phyloP scores from a whole-genome alignment of 2,888 invertebrate species.

The Cetonia aurata region DNA sequence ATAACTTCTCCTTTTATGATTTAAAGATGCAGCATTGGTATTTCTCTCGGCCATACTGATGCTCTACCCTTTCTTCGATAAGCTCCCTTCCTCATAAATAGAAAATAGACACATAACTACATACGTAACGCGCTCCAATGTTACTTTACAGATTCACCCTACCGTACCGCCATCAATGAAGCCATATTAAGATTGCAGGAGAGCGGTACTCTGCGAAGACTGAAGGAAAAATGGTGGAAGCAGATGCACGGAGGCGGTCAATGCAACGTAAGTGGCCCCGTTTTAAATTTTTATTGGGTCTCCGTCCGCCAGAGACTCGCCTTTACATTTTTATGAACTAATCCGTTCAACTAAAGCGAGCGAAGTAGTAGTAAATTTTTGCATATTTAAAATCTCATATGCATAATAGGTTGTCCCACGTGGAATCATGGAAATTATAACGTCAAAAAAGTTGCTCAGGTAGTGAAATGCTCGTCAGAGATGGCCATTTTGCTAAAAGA shows the following conservation, averaged over 20 bases:
- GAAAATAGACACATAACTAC: neutral
- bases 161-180: conserved; percentile 84
- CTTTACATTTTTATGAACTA: conserved; percentile 29
- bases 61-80: neutral
- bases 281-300: conserved; percentile 26
- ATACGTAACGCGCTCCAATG: neutral
- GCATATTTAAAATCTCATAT: conserved; percentile 31
- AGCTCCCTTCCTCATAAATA: neutral
- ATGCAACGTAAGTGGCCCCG: conserved; percentile 67
- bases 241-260: conserved; percentile 72
- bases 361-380: conserved; percentile 9
- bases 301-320: conserved; percentile 2
- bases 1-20: no score
- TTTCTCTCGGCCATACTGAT: neutral
- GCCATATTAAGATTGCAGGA: conserved; percentile 93
- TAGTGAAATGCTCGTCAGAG: conserved; percentile 3
- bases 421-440: conserved; percentile 18
- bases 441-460: neutral
- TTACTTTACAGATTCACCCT: conserved; percentile 77
- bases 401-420: conserved; percentile 24
- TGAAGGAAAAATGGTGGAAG: conserved; percentile 96
- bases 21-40: no score
- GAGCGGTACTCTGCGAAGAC: conserved; percentile 80
- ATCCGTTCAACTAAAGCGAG: conserved; percentile 24
- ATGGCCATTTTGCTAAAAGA: conserved; percentile 1